Evolutionary conservation across 2,797 vertebrate genomes (phyloP), one percentile per base, ranked within the genome.

Genomic region (Danio albolineatus): DNA sequence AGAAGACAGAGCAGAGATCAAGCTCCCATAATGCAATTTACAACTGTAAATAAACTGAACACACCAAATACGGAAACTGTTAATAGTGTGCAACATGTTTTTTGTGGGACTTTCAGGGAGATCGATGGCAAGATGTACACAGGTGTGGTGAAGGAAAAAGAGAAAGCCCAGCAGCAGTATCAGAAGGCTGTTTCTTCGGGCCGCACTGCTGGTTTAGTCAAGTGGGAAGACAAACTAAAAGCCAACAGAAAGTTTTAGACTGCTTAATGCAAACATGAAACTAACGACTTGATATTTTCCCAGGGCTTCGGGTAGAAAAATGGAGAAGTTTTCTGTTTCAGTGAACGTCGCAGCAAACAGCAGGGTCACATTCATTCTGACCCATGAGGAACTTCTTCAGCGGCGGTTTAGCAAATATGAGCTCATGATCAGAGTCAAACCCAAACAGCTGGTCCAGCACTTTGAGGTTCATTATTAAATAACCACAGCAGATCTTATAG

Each of bases 271-370:
- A 19, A 39, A 19, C 4, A 14, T 49, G 9, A 4, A 4, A 10
- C 4, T 41, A 19, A 56, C n/a, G 8, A 43, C 12, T 17, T 71
- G 60, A 43, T 7, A 51, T 2, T n/a, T 0, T 83, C 80, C 60
- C 72, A 91, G 97, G 88, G 94, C 93, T 39, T 96, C 95, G 0
- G 97, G 97, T 36, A 95, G 97, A 82, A 96, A 94, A 73, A 97
- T 97, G 90, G 97, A 98, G 87, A 96, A 90, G 86, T 98, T 98
- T 87, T 93, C 94, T 0, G 96, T 98, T 79, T 96, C 95, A 2
- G 93, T 99, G 72, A 96, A 95, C 62, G 60, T 97, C 6, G 94
- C 94, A 57, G 92, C 95, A 67, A 82, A 89, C 73, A 96, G 95
- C 82, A 94, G 88, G n/a, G 94, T 96, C 75, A 94, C 85, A 10